These are phyloP conservation scores for Caenorhabditis uteleia DNA, from an alignment of 2,888 invertebrate species.

Conservation along the genomic window DNA sequence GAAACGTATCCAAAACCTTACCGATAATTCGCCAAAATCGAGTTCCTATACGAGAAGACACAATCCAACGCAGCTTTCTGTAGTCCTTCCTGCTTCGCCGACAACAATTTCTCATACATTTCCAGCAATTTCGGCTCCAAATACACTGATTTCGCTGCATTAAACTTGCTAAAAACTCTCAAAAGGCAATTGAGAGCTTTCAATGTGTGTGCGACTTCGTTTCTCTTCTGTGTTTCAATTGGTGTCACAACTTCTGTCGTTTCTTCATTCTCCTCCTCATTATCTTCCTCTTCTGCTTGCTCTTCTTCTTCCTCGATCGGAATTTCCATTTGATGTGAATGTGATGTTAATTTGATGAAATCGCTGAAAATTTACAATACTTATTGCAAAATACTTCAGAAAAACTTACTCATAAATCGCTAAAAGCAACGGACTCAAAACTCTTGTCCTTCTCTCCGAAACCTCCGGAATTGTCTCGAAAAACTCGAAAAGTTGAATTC, in stretches of 20 bases:
- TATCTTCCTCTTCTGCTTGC: conserved; percentile 54
- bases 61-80: conserved; percentile 88
- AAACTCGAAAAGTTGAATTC: conserved; percentile 41
- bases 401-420: conserved; percentile 79
- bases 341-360: conserved; percentile 12
- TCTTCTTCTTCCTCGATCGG: conserved; percentile 13
- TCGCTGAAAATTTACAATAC: conserved; percentile 24
- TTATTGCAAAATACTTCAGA: conserved; percentile 13
- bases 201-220: conserved; percentile 23
- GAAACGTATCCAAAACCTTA: conserved; percentile 54
- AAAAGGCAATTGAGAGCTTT: conserved; percentile 52
- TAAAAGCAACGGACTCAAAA: conserved; percentile 82
- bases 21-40: conserved; percentile 81
- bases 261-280: conserved; percentile 44
- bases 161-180: conserved; percentile 78
- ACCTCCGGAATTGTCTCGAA: conserved; percentile 76
- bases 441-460: conserved; percentile 82
- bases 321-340: conserved; percentile 4
- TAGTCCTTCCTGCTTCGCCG: conserved; percentile 80
- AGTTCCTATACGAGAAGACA: conserved; percentile 83
- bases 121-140: conserved; percentile 80
- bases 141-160: conserved; percentile 82
- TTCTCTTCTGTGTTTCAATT: conserved; percentile 12
- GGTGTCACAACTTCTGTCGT: conserved; percentile 1
- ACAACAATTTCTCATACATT: conserved; percentile 73